A percentile compares a stretch with the other conserved stretches of the same genome.
phyloP scores from a whole-genome alignment of 2,113 vertebrate genomes.

The Corythaeola cristata region DNA sequence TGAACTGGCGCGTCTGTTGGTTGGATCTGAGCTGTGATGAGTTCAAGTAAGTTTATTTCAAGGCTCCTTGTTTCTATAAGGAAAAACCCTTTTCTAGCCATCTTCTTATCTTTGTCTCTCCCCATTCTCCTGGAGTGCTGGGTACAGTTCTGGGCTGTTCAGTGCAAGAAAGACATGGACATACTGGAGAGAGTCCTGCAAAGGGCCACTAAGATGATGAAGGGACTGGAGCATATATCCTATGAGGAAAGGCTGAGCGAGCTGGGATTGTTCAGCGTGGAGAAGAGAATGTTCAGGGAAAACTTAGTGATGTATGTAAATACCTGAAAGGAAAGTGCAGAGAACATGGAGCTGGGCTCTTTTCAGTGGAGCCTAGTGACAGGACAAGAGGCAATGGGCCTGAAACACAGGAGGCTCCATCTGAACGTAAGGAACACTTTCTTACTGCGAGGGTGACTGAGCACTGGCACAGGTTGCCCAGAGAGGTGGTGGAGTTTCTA shows the following conservation, averaged over 20 bases:
- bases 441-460: neutral
- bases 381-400: neutral
- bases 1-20: neutral
- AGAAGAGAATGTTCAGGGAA: neutral
- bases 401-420: neutral
- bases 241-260: neutral
- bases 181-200: neutral
- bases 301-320: neutral
- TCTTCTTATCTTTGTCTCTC: too few species aligned
- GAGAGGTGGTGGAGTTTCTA: neutral
- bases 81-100: neutral
- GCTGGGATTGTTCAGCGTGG: neutral
- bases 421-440: neutral
- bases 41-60: neutral
- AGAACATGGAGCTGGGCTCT: neutral
- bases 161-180: neutral
- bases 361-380: neutral
- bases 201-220: neutral
- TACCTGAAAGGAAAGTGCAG: neutral
- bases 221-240: neutral
- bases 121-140: neutral
- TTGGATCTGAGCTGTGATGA: neutral
- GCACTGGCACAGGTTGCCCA: neutral
- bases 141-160: neutral
- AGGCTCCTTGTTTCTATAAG: neutral